Evolutionary conservation across 2,113 vertebrate species (phyloP).

Genomic region (Fulmarus glacialis): DNA sequence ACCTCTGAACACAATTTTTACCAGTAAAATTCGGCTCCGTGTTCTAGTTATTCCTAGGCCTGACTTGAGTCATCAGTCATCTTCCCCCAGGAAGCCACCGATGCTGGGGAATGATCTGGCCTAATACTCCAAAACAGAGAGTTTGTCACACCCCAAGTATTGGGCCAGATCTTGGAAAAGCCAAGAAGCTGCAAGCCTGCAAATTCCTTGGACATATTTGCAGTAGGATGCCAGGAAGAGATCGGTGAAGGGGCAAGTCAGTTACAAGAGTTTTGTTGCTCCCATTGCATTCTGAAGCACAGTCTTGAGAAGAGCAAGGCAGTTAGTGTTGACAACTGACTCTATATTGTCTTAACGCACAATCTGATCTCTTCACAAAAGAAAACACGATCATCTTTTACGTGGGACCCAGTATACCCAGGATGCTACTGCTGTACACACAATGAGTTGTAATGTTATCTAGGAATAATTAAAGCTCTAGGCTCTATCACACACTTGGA

Average conservation of each 20-base stretch:
- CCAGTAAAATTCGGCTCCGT: neutral
- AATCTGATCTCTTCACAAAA: neutral
- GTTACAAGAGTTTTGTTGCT: neutral
- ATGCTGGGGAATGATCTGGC: neutral
- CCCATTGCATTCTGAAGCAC: neutral
- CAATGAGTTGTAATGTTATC: fast-evolving
- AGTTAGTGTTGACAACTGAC: too few species aligned
- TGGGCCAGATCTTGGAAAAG: neutral
- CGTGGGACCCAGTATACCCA: fast-evolving
- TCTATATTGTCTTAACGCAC: neutral
- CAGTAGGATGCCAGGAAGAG: neutral
- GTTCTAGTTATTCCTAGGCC: neutral
- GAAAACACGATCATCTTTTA: neutral
- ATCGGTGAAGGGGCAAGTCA: neutral
- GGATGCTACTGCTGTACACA: neutral
- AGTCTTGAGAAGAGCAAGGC: neutral
- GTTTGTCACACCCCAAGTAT: neutral
- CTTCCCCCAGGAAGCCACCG: neutral
- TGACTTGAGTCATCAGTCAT: neutral
- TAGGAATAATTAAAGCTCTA: neutral
- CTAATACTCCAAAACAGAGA: neutral
- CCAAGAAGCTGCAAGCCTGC: neutral
- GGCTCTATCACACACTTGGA: neutral
- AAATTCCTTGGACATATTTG: neutral
- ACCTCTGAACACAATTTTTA: neutral